Percentiles rank a stretch among this genome's conserved stretches.
Conservation (phyloP, 2,113 vertebrate species). For the Ascaphus truei region DNA sequence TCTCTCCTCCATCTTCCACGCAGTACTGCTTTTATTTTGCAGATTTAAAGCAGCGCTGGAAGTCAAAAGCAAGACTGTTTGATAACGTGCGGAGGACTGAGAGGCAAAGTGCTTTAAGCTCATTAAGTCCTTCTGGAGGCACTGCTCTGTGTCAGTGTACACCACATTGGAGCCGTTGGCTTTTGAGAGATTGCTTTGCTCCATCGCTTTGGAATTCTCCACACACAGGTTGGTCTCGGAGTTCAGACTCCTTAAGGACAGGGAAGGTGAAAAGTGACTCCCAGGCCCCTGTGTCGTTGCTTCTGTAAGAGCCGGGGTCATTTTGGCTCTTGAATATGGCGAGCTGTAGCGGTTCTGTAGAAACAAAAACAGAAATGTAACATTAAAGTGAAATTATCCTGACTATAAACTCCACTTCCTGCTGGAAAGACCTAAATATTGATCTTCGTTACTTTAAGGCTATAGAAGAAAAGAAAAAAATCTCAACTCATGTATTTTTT, state of each 20-base stretch:
- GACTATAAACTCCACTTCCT: not conserved
- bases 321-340: constrained; percentile 59
- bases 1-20: constrained; percentile 45
- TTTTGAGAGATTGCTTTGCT: constrained; percentile 71
- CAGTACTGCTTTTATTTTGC: constrained; percentile 55
- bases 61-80: constrained; percentile 63
- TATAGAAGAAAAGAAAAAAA: no score
- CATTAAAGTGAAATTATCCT: not conserved
- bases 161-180: constrained; percentile 57
- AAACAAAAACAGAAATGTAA: constrained; percentile 41
- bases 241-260: constrained; percentile 68
- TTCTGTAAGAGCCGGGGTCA: constrained; percentile 85
- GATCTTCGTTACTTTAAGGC: no score
- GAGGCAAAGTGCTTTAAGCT: constrained; percentile 61
- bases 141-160: constrained; percentile 50
- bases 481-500: no score
- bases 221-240: constrained; percentile 60
- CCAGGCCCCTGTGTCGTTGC: constrained; percentile 70
- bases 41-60: constrained; percentile 60
- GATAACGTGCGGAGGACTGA: constrained; percentile 59
- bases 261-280: constrained; percentile 74
- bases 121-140: constrained; percentile 58
- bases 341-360: constrained; percentile 66
- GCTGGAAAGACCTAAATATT: not conserved
- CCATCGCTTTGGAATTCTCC: constrained; percentile 63